Evolutionary conservation across 2,797 vertebrate genomes (phyloP), one percentile per base, ranked within the genome.

Genomic region (Hozukius guyotensis): DNA sequence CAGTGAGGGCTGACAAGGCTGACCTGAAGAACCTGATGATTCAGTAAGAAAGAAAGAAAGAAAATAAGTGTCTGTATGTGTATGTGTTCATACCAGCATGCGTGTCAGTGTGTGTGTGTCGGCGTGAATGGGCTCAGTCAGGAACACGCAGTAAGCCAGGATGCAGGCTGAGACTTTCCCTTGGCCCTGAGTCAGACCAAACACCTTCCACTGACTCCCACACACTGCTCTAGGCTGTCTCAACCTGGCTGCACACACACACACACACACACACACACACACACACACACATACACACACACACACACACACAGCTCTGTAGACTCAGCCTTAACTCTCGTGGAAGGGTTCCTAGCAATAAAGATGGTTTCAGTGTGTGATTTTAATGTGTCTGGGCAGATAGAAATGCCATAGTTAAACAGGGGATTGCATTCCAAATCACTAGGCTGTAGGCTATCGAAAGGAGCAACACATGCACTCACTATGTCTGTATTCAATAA

Each of bases 121-220:
- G 38, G 57, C 8, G 46, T 83, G 77, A 84, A 84, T 82, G 70
- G 63, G 32, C 71, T 38, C 77, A 82, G 77, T 84, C 57, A 70
- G 65, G 38, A 78, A 70, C 81, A 73, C 72, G 34, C 64, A 75
- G 71, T 32, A 5, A 71, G 66, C 56, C 77, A 82, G 68, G 75
- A 87, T 81, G 71, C 68, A 82, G 72, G 71, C 75, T 77, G 61
- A 84, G 74, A 81, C 77, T 84, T 88, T 84, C 57, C 77, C 46
- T 81, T 90, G 82, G 79, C 82, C 27, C 61, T 1, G 42, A 79
- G 64, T 80, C 86, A 86, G 77, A 69, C 55, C 79, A 86, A 86
- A 90, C 81, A 88, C 81, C 77, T 76, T 84, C 74, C 77, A 67
- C 70, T 52, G 46, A 83, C 85, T 68, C 85, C 66, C 60, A 67